A percentile compares a stretch with the other conserved stretches of the same genome.
phyloP scores from a whole-genome alignment of 2,797 vertebrate species.

The Brotogeris chrysoptera region DNA sequence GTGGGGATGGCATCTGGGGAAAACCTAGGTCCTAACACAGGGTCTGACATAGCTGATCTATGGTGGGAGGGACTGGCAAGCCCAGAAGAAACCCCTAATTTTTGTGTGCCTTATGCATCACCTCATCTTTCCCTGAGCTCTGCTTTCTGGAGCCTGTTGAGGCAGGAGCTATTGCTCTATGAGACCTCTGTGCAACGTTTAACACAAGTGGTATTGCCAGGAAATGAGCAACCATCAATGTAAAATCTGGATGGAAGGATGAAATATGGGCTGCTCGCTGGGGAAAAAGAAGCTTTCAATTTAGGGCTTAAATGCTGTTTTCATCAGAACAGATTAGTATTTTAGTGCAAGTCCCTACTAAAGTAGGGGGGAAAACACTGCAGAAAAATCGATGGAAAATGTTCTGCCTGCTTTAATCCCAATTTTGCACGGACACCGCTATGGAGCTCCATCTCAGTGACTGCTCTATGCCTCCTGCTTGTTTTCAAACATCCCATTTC shows the following conservation, averaged over 20 bases:
- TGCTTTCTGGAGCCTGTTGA: background rate
- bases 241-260: background rate
- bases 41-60: background rate
- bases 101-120: accelerated
- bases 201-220: background rate
- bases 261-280: background rate
- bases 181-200: too few relatives aligned
- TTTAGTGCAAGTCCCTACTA: background rate
- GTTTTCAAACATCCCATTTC: background rate
- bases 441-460: background rate
- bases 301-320: background rate
- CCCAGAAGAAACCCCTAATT: background rate
- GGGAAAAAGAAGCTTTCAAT: background rate
- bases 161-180: background rate
- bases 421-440: background rate
- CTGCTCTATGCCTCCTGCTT: background rate
- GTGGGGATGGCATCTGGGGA: background rate
- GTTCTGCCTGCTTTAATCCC: background rate
- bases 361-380: accelerated
- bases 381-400: background rate
- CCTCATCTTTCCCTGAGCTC: background rate
- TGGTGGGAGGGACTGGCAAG: background rate
- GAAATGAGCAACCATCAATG: background rate
- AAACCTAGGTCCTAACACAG: background rate
- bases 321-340: background rate